Evolutionary conservation across 2,797 vertebrate species (phyloP).

Genomic region (Enteromius anoplus): DNA sequence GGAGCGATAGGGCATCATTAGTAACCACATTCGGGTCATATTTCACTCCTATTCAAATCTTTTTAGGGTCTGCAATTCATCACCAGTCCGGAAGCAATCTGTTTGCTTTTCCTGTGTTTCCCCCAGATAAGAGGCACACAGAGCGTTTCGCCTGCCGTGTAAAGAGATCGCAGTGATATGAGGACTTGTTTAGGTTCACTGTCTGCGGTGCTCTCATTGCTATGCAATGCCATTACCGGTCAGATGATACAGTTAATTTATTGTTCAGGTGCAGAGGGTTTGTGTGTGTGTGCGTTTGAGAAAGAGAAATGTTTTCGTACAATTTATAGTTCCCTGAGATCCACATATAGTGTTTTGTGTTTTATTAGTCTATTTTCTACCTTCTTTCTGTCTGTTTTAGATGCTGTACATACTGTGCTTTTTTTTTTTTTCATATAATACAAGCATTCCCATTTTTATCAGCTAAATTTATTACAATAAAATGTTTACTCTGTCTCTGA

Average conservation of each 20-base stretch:
- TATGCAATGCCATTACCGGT: constrained; percentile 19
- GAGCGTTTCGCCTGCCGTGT: constrained; percentile 28
- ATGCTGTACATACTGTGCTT: not conserved
- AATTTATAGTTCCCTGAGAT: not conserved
- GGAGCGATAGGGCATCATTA: constrained; percentile 35
- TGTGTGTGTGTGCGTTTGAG: not conserved
- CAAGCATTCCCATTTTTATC: not conserved
- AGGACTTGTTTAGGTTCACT: constrained; percentile 40
- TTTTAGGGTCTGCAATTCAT: constrained; percentile 48
- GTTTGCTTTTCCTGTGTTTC: constrained; percentile 46
- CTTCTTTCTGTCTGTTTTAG: not conserved
- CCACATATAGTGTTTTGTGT: not conserved
- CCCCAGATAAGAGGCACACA: constrained; percentile 22
- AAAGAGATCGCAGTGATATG: constrained; percentile 36
- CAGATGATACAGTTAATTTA: constrained; percentile 33
- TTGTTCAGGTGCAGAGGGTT: not conserved
- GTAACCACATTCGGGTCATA: constrained; percentile 26
- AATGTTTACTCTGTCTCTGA: not conserved
- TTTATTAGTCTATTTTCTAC: not conserved
- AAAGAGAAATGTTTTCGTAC: not conserved
- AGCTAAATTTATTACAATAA: not conserved
- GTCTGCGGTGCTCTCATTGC: constrained; percentile 28
- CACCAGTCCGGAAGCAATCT: constrained; percentile 40
- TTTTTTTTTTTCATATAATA: not conserved
- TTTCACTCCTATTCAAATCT: constrained; percentile 29